phyloP scores from a whole-genome alignment of 2,888 invertebrate genomes.

The Myopa tessellatipennis region DNA sequence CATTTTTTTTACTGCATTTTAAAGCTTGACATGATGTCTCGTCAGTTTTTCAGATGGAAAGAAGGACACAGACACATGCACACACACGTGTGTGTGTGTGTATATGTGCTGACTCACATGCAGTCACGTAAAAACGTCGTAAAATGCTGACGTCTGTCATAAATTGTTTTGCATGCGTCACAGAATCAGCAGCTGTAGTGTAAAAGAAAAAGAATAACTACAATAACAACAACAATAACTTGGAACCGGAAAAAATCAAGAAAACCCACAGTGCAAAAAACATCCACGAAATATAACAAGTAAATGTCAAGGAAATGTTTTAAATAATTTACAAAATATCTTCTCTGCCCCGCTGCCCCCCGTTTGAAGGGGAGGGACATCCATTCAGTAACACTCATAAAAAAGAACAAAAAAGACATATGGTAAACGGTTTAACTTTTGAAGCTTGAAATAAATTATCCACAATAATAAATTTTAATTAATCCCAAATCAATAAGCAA shows the following conservation, averaged over 20 bases:
- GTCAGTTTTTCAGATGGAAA: background rate
- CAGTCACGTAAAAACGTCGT: background rate
- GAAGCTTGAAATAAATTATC: too few relatives aligned
- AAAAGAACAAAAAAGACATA: background rate
- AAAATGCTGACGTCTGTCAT: background rate
- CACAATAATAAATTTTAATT: too few relatives aligned
- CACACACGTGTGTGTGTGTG: background rate
- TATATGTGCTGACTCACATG: background rate
- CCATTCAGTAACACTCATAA: background rate
- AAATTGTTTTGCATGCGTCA: background rate
- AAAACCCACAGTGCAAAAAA: background rate
- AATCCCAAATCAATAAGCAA: too few relatives aligned
- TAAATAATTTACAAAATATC: background rate
- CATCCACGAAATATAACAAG: background rate
- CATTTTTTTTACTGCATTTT: background rate
- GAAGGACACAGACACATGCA: conserved; percentile 29
- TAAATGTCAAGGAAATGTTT: conserved; percentile 7
- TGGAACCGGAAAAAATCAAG: background rate
- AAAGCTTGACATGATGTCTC: background rate
- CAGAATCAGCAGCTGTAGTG: background rate
- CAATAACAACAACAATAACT: background rate
- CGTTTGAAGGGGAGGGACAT: background rate
- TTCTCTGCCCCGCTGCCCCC: too few relatives aligned
- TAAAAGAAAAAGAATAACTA: background rate
- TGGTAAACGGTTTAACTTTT: too few relatives aligned